Percentiles rank a stretch among this genome's conserved stretches.
phyloP scores from a whole-genome alignment of 92 coral and sea anemone genomes.

The Diadumene lineata region DNA sequence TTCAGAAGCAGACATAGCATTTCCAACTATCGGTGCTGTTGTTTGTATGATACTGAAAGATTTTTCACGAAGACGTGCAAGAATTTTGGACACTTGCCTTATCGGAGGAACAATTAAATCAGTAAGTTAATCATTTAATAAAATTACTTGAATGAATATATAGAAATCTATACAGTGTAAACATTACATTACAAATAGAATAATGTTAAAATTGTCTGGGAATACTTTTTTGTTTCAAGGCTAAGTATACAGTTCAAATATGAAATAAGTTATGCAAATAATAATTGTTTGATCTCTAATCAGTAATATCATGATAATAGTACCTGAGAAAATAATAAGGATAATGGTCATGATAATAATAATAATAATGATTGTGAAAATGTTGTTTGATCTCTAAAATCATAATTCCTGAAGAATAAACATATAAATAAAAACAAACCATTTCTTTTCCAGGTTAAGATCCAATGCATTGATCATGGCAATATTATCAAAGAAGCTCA shows the following conservation, averaged over 20 bases:
- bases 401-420: no score
- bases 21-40: conserved; percentile 27
- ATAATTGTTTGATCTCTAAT: not conserved
- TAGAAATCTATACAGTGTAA: no score
- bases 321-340: not conserved
- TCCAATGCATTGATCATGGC: conserved; percentile 29
- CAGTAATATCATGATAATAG: not conserved
- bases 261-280: no score
- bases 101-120: not conserved
- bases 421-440: no score
- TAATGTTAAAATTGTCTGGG: no score
- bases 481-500: not conserved
- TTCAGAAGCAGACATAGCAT: not conserved
- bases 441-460: conserved; percentile 13
- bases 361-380: no score
- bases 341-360: no score
- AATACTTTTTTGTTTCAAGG: no score
- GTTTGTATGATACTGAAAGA: conserved; percentile 12
- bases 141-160: no score
- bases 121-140: not conserved
- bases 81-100: not conserved
- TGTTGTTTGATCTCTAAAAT: no score
- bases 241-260: no score
- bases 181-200: no score
- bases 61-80: conserved; percentile 19